These are phyloP conservation scores for Anaspis maculata DNA, from an alignment of 2,888 invertebrate genomes.

Conservation along the genomic window DNA sequence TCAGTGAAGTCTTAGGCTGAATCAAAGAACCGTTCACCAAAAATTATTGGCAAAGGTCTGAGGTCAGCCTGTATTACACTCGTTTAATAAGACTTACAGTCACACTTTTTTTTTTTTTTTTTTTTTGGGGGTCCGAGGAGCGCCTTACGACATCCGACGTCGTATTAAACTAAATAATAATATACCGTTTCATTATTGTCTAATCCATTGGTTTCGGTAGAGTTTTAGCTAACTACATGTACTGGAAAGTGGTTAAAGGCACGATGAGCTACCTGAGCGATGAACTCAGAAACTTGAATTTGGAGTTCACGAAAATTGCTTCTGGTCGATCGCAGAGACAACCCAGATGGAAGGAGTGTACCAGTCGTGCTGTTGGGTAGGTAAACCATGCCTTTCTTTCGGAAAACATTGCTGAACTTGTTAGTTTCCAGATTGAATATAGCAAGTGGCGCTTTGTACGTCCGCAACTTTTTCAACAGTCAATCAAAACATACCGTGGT, in stretches of 20 bases:
- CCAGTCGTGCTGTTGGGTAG: slow-evolving; percentile 50
- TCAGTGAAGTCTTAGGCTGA: no score
- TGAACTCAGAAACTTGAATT: slow-evolving; percentile 59
- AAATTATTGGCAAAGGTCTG: no score
- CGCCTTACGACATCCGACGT: no score
- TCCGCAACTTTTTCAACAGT: slow-evolving; percentile 70
- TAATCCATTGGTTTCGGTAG: slow-evolving; percentile 37
- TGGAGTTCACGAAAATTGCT: slow-evolving; percentile 64
- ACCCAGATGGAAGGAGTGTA: slow-evolving; percentile 76
- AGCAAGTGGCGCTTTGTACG: slow-evolving; percentile 69
- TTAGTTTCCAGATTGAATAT: slow-evolving; percentile 3
- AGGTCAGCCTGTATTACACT: no score
- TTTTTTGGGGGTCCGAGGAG: no score
- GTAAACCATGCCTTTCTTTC: slow-evolving; percentile 1
- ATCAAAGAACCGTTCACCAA: no score
- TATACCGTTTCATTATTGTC: no score
- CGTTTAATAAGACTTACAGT: no score
- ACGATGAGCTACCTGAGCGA: slow-evolving; percentile 68
- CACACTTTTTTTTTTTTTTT: no score
- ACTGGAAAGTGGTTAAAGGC: slow-evolving; percentile 76
- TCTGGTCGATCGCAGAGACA: slow-evolving; percentile 71
- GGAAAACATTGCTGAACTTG: background rate
- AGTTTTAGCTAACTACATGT: slow-evolving; percentile 73
- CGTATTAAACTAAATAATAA: no score
- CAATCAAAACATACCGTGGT: slow-evolving; percentile 67